Evolutionary conservation across 1,140 invertebrate genomes (phyloP).

Genomic region (Tribolium castaneum): DNA sequence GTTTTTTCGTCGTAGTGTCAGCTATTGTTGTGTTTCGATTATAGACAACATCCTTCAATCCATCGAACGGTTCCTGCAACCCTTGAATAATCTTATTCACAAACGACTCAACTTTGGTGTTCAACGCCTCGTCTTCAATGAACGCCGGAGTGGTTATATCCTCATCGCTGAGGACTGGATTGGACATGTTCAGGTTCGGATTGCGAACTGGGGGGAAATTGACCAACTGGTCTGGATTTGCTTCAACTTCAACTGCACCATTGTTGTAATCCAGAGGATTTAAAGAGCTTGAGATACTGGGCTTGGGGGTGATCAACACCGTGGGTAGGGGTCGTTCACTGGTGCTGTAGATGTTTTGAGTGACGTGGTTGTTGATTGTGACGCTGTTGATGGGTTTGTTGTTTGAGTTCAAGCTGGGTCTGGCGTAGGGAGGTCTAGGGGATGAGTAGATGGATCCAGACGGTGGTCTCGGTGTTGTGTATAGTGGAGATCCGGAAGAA

Average conservation of each 20-base stretch:
- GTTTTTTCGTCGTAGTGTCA: constrained; percentile 64
- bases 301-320: constrained; percentile 72
- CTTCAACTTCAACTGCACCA: constrained; percentile 49
- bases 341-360: constrained; percentile 66
- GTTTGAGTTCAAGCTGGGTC: constrained; percentile 60
- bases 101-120: constrained; percentile 82
- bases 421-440: constrained; percentile 52
- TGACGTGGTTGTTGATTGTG: constrained; percentile 70
- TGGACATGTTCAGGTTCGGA: constrained; percentile 79
- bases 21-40: constrained; percentile 61
- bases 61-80: constrained; percentile 82
- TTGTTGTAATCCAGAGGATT: constrained; percentile 52
- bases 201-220: constrained; percentile 87
- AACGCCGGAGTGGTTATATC: constrained; percentile 76
- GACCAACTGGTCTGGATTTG: constrained; percentile 75
- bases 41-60: constrained; percentile 78
- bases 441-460: constrained; percentile 41
- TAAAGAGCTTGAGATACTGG: constrained; percentile 64
- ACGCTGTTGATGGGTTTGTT: constrained; percentile 64
- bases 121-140: constrained; percentile 78
- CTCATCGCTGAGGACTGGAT: constrained; percentile 65
- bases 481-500: background rate
- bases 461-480: background rate
- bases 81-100: constrained; percentile 86
- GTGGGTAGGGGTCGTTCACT: constrained; percentile 67